phyloP scores from a whole-genome alignment of 2,888 invertebrate species.

The Melanotus villosus region DNA sequence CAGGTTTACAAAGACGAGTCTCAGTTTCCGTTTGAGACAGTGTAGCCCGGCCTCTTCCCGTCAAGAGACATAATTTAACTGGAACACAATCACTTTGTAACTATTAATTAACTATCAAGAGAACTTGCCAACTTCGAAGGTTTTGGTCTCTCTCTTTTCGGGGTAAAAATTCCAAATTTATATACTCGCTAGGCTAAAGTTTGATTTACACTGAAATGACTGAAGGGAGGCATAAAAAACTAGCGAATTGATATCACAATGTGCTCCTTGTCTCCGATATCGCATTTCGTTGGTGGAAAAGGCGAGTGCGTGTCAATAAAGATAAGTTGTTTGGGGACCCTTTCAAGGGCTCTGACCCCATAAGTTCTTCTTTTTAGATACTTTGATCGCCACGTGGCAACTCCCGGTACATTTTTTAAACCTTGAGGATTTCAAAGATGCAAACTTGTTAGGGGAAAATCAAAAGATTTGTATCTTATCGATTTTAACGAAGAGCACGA shows the following conservation, averaged over 20 bases:
- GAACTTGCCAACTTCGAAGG: not conserved
- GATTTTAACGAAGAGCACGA: too few species aligned
- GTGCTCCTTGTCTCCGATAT: conserved; percentile 42
- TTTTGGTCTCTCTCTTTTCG: too few species aligned
- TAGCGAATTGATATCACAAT: conserved; percentile 42
- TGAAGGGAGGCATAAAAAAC: conserved; percentile 27
- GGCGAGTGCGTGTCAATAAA: conserved; percentile 45
- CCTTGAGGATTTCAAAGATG: too few species aligned
- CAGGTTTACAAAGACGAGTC: conserved; percentile 8
- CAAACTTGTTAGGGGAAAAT: too few species aligned
- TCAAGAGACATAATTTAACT: conserved; percentile 2
- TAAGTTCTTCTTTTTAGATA: conserved; percentile 29
- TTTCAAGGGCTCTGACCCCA: conserved; percentile 30
- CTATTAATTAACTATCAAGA: too few species aligned
- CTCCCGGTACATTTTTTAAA: too few species aligned
- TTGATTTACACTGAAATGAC: conserved; percentile 37
- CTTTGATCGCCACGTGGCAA: conserved; percentile 22
- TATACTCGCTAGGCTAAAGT: conserved; percentile 7
- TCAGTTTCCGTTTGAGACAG: conserved; percentile 1
- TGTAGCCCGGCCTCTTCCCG: not conserved
- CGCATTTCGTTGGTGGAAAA: conserved; percentile 31
- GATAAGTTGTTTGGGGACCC: conserved; percentile 43
- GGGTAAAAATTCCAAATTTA: conserved; percentile 8
- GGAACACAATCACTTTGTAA: not conserved
- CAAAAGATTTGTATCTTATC: too few species aligned